A percentile compares a stretch with the other conserved stretches of the same genome.
Evolutionary conservation across 2,113 vertebrate genomes (phyloP).

Genomic region (Siniperca knerii): DNA sequence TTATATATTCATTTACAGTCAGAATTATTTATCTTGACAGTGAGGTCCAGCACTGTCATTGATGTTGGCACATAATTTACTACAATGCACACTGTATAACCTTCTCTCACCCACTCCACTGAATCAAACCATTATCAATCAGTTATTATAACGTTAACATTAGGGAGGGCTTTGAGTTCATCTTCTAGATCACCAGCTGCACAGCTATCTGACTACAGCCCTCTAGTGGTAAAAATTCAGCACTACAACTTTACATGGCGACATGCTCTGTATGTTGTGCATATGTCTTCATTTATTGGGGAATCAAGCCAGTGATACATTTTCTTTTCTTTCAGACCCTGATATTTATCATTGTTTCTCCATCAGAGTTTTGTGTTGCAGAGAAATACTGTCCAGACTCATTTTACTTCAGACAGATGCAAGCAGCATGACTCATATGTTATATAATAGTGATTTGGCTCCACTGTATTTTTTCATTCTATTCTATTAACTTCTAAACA

Average conservation of each 20-base stretch:
- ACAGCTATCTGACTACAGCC: slow-evolving; percentile 47
- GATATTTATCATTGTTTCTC: slow-evolving; percentile 44
- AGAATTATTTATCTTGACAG: slow-evolving; percentile 24
- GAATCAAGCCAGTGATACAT: slow-evolving; percentile 7
- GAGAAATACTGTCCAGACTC: slow-evolving; percentile 14
- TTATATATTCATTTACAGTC: slow-evolving; percentile 40
- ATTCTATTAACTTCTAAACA: slow-evolving; percentile 25
- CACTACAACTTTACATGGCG: slow-evolving; percentile 19
- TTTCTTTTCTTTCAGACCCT: slow-evolving; percentile 3
- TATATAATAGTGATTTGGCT: slow-evolving; percentile 33
- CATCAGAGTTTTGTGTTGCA: slow-evolving; percentile 7
- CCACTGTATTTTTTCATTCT: slow-evolving; percentile 26
- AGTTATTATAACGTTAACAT: slow-evolving; percentile 8
- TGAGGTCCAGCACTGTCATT: slow-evolving; percentile 18
- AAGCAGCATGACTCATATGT: slow-evolving; percentile 32
- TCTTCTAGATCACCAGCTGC: neutral
- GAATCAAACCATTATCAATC: slow-evolving; percentile 22
- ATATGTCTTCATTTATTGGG: slow-evolving; percentile 3
- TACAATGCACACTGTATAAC: neutral
- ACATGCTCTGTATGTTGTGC: neutral
- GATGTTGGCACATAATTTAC: slow-evolving; percentile 31
- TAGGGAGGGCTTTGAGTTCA: slow-evolving; percentile 12
- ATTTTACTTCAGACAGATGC: slow-evolving; percentile 44
- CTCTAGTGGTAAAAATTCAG: slow-evolving; percentile 51
- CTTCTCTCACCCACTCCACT: neutral